These are phyloP conservation scores for Philypnodon macrostomus DNA, from an alignment of 2,797 vertebrate genomes.

Conservation along the genomic window DNA sequence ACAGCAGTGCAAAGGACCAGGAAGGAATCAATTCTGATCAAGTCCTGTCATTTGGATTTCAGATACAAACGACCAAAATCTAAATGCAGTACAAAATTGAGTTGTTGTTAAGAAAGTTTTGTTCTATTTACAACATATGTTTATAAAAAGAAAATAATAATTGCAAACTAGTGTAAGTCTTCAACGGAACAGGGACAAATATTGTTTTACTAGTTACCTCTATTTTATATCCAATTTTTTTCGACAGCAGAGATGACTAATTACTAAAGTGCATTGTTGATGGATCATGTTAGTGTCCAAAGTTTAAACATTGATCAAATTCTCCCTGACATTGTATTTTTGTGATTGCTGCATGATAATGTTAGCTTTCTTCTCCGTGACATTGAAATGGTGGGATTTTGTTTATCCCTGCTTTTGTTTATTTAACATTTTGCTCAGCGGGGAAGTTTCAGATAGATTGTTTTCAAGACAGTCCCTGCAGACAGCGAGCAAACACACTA, in stretches of 20 bases:
- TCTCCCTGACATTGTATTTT: conserved; percentile 61
- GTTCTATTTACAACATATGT: too few relatives aligned
- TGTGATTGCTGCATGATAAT: conserved; percentile 73
- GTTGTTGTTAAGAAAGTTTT: too few relatives aligned
- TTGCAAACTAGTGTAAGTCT: too few relatives aligned
- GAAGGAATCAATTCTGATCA: too few relatives aligned
- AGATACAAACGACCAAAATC: too few relatives aligned
- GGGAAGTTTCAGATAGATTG: conserved; percentile 84
- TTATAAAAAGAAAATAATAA: too few relatives aligned
- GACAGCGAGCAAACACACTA: conserved; percentile 84
- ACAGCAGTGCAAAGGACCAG: conserved; percentile 21
- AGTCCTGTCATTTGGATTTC: too few relatives aligned
- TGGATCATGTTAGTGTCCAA: conserved; percentile 61
- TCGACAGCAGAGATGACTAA: neutral
- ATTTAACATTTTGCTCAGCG: conserved; percentile 85
- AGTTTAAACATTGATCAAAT: conserved; percentile 67
- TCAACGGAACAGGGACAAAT: too few relatives aligned
- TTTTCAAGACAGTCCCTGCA: conserved; percentile 84
- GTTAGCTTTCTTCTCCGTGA: conserved; percentile 81
- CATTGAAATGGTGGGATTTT: conserved; percentile 85
- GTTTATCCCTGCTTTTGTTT: conserved; percentile 84
- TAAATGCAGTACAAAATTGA: too few relatives aligned
- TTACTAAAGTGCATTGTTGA: conserved; percentile 54
- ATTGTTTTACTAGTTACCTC: too few relatives aligned
- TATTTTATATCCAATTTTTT: neutral